A percentile compares a stretch with the other conserved stretches of the same genome.
Conservation (phyloP, 2,113 vertebrate genomes). For the Centropus unirufus region DNA sequence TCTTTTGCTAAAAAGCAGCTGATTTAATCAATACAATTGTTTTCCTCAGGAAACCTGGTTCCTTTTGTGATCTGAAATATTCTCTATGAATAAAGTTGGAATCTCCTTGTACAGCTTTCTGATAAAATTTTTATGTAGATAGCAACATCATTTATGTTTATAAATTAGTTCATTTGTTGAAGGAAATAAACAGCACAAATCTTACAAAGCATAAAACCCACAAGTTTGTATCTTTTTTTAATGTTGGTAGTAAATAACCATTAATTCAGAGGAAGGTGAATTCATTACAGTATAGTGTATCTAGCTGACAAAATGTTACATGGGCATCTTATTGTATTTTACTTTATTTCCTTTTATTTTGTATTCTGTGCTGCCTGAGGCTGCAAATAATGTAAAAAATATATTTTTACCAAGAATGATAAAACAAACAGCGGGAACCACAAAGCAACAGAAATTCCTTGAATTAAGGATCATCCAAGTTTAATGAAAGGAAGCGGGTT, state of each 20-base stretch:
- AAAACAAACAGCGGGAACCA: background rate
- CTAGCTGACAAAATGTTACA: background rate
- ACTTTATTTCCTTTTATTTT: background rate
- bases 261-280: background rate
- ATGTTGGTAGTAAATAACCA: background rate
- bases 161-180: background rate
- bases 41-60: background rate
- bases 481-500: background rate
- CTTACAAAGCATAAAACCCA: background rate
- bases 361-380: background rate
- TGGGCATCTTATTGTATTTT: background rate
- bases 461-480: background rate
- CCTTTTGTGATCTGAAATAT: background rate
- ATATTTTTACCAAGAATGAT: background rate
- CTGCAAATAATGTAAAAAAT: background rate
- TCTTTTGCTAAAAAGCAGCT: background rate
- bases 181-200: background rate
- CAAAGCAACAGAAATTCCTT: background rate
- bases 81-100: background rate
- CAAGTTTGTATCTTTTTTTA: background rate
- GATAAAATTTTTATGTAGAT: background rate
- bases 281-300: background rate
- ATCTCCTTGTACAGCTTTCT: background rate
- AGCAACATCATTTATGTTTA: background rate
- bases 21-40: background rate